Conservation (phyloP, 2,888 invertebrate genomes). For the Onthophagus sagittarius region DNA sequence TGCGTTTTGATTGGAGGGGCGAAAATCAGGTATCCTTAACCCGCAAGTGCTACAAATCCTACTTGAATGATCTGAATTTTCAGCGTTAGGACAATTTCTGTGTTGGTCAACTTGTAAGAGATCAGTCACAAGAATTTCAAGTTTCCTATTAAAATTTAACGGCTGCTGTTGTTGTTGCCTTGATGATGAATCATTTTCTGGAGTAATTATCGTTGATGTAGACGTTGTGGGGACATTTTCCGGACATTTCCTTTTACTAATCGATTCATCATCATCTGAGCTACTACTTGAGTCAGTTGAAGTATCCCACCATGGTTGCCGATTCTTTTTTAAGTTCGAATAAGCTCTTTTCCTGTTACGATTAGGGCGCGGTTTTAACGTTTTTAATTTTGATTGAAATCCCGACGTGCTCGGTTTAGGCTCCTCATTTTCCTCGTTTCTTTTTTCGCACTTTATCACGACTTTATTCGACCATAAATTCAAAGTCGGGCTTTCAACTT, state of each 20-base stretch:
- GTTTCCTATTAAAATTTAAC: constrained; percentile 35
- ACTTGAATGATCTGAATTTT: constrained; percentile 11
- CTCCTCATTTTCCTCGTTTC: not conserved
- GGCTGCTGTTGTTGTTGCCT: constrained; percentile 10
- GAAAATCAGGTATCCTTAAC: constrained; percentile 25
- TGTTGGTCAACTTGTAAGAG: constrained; percentile 28
- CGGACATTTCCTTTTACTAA: constrained; percentile 18
- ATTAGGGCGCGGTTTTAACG: constrained; percentile 11
- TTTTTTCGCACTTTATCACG: not conserved
- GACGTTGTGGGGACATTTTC: not conserved
- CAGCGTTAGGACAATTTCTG: not conserved
- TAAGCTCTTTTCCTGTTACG: constrained; percentile 31
- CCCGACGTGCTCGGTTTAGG: not conserved
- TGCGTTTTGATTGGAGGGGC: constrained; percentile 29
- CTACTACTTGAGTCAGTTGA: constrained; percentile 38
- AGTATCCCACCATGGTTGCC: constrained; percentile 32
- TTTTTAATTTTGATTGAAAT: not conserved
- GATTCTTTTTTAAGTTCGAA: constrained; percentile 35
- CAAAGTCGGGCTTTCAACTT: too few species aligned
- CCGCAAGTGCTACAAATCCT: constrained; percentile 28
- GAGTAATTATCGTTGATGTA: not conserved
- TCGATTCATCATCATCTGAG: constrained; percentile 31
- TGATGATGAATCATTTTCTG: not conserved
- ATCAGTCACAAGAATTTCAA: constrained; percentile 37
- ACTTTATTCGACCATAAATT: not conserved